Base-by-base conservation (phyloP, 2,797 vertebrate genomes). In the Pangasius mekongensis region DNA sequence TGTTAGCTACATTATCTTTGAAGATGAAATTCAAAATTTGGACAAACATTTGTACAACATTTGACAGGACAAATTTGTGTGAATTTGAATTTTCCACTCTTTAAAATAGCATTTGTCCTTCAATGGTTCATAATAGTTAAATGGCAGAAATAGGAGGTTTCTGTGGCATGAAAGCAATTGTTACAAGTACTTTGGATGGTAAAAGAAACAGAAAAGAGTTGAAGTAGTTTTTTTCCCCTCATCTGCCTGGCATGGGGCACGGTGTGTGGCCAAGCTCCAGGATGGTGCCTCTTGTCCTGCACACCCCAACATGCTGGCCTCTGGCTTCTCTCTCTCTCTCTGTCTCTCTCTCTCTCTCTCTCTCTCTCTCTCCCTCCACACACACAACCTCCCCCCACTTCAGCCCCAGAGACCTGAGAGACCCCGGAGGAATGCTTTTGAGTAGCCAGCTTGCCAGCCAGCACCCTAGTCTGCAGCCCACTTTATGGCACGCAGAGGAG, bases 391-490 rank as follows among this genome's bases (percentile, higher is more conserved):
- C 27, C 16, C 58, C 60, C n/a, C 47, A 74, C 33, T 83, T 87
- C 91, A 89, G 91, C 95, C 95, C 95, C 93, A 95, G 95, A 95
- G 94, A 96, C 95, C 93, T 86, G 92, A 96, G 93, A 91, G 93
- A 94, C 92, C 33, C 89, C 87, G 87, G 92, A 96, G 94, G 95
- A 96, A 96, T 96, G 95, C 93, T 94, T 95, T 96, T 96, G 93
- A 96, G 81, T 81, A 87, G 86, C 90, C 88, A 89, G 85, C 73
- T 89, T 88, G 90, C 89, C 87, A 89, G 80, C 87, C 89, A 86
- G 16, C 82, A 86, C 89, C 87, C 84, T 47, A 82, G 80, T 82
- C 86, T 91, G 90, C 82, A 87, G 76, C 86, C 66, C 81, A 87
- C 90, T 92, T 91, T 91, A 92, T 88, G 86, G 73, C 76, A 87